Percentiles rank a stretch among this genome's conserved stretches.
Evolutionary conservation across 2,888 invertebrate species (phyloP).

Genomic region (Rhagium mordax): DNA sequence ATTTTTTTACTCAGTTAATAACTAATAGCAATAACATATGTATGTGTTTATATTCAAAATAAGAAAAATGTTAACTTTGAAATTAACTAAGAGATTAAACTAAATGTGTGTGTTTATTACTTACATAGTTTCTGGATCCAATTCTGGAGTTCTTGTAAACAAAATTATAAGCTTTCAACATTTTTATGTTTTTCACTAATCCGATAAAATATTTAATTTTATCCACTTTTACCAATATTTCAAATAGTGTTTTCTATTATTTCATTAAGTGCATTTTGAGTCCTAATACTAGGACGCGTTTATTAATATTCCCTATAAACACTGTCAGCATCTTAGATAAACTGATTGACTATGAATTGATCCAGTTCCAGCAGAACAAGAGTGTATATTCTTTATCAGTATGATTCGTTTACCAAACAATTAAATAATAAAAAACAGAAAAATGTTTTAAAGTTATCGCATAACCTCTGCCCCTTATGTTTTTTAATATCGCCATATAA

Average conservation of each 20-base stretch:
- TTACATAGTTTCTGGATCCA: slow-evolving; percentile 44
- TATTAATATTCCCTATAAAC: slow-evolving; percentile 39
- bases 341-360: slow-evolving; percentile 30
- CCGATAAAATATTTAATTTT: slow-evolving; percentile 3
- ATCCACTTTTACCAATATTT: not conserved
- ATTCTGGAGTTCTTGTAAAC: not conserved
- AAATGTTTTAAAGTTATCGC: slow-evolving; percentile 14
- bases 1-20: too few species aligned
- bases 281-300: slow-evolving; percentile 39
- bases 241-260: slow-evolving; percentile 21
- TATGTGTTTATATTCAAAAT: too few species aligned
- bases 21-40: too few species aligned
- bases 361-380: not conserved
- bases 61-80: too few species aligned
- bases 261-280: slow-evolving; percentile 43
- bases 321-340: slow-evolving; percentile 41
- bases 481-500: not conserved
- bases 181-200: slow-evolving; percentile 31
- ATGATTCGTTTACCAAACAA: slow-evolving; percentile 16
- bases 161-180: slow-evolving; percentile 35
- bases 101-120: slow-evolving; percentile 31
- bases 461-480: slow-evolving; percentile 23
- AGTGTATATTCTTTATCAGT: not conserved
- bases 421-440: not conserved
- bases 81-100: too few species aligned